These are phyloP conservation scores for Dasypogon diadema DNA, from an alignment of 2,888 invertebrate species.

Conservation along the genomic window DNA sequence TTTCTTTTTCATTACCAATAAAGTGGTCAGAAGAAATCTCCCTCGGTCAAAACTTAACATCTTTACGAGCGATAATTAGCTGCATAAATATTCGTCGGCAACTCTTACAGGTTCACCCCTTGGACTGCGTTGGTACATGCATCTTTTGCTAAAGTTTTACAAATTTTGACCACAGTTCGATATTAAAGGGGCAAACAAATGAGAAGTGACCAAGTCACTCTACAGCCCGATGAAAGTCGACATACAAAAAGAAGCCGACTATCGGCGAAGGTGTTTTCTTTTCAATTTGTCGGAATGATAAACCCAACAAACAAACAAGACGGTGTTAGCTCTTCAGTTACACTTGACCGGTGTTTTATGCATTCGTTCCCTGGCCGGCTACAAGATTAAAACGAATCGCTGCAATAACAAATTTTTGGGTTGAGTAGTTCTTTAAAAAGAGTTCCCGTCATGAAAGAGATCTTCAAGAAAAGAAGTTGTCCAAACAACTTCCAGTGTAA, in stretches of 20 bases:
- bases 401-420: conserved; percentile 55
- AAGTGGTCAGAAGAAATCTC: too few species aligned
- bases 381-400: conserved; percentile 38
- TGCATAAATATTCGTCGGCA: too few species aligned
- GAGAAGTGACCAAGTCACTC: conserved; percentile 6
- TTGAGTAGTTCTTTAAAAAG: conserved; percentile 54
- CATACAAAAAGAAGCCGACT: conserved; percentile 51
- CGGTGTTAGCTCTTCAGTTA: conserved; percentile 52
- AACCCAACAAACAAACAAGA: conserved; percentile 52
- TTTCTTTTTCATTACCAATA: too few species aligned
- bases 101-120: too few species aligned
- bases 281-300: conserved; percentile 57
- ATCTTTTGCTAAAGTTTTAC: neutral
- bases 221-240: neutral
- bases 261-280: conserved; percentile 54
- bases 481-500: neutral
- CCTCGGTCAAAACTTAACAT: too few species aligned
- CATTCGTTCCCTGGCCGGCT: conserved; percentile 49
- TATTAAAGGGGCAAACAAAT: conserved; percentile 47
- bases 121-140: too few species aligned
- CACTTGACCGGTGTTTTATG: conserved; percentile 52
- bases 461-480: neutral
- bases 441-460: conserved; percentile 1
- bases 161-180: conserved; percentile 34
- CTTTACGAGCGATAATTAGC: too few species aligned